Conservation (phyloP, 2,113 vertebrate species). For the Xiphophorus hellerii region DNA sequence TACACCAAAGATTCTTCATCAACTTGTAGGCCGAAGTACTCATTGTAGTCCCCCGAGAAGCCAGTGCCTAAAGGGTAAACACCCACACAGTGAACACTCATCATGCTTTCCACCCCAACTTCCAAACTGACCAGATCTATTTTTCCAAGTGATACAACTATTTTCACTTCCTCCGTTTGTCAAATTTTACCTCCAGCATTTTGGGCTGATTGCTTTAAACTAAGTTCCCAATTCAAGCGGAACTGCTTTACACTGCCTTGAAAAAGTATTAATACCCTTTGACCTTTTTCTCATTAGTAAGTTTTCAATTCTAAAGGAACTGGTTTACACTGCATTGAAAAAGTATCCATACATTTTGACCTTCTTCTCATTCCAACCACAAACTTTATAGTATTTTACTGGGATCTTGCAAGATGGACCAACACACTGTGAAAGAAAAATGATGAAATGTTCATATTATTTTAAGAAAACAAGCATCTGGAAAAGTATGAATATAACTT, state of each 20-base stretch:
- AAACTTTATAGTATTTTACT: background rate
- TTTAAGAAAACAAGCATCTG: background rate
- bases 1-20: constrained; percentile 95
- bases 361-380: background rate
- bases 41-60: constrained; percentile 93
- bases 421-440: background rate
- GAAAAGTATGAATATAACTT: no score
- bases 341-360: background rate
- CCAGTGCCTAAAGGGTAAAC: constrained; percentile 77
- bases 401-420: no score
- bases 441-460: background rate
- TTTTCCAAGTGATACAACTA: background rate
- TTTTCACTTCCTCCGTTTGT: constrained; percentile 11
- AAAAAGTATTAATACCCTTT: background rate
- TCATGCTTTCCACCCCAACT: constrained; percentile 26
- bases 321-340: background rate
- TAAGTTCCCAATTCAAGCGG: background rate
- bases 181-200: constrained; percentile 5
- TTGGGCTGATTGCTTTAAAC: background rate
- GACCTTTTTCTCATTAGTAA: background rate
- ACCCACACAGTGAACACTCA: constrained; percentile 43
- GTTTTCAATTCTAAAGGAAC: background rate
- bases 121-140: constrained; percentile 12
- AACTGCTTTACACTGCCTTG: background rate
- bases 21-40: constrained; percentile 98